phyloP scores from a whole-genome alignment of 2,113 vertebrate species.

The Pantherophis guttatus region DNA sequence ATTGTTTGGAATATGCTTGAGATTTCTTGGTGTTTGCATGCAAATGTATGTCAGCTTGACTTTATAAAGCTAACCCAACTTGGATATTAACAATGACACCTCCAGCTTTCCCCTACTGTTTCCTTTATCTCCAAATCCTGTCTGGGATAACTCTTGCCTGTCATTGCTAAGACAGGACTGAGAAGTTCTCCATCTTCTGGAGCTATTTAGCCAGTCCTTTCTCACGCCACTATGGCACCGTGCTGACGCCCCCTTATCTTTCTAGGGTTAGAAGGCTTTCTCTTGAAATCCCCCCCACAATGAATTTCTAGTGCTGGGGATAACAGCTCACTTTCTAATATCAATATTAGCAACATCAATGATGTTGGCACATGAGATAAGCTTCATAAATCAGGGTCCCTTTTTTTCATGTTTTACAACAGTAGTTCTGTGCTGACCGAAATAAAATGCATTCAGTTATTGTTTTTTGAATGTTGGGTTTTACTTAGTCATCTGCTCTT shows the following conservation, averaged over 20 bases:
- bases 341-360: background rate
- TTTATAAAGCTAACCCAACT: background rate
- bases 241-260: constrained; percentile 4
- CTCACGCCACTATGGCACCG: constrained; percentile 14
- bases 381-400: background rate
- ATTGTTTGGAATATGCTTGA: background rate
- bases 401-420: background rate
- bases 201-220: background rate
- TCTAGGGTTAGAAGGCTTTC: background rate
- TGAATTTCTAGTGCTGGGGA: background rate
- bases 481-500: background rate
- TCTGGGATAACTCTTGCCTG: constrained; percentile 4
- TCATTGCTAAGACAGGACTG: background rate
- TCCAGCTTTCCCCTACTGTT: background rate
- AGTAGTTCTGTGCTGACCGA: background rate
- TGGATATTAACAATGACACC: background rate
- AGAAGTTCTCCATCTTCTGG: background rate
- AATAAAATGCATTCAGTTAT: background rate
- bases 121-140: constrained; percentile 9
- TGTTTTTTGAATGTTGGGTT: background rate
- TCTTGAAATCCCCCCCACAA: background rate
- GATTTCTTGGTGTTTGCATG: background rate
- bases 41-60: background rate
- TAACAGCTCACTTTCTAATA: background rate
- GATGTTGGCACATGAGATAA: background rate